A percentile compares a stretch with the other conserved stretches of the same genome.
phyloP scores from a whole-genome alignment of 2,113 vertebrate species.

The Protomyctophum bolini region DNA sequence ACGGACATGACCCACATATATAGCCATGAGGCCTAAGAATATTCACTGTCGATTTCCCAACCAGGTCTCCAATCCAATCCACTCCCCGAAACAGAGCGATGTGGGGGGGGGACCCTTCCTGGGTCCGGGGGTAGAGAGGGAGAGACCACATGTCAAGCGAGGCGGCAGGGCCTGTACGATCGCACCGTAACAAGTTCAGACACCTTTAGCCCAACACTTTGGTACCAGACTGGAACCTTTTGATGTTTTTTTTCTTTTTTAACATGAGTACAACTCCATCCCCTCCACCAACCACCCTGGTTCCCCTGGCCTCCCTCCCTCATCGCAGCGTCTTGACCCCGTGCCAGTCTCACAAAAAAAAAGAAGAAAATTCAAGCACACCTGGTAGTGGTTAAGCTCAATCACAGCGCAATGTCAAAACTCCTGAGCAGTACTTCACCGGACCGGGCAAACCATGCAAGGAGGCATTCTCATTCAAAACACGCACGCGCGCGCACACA shows the following conservation, averaged over 20 bases:
- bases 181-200: slow-evolving; percentile 68
- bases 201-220: slow-evolving; percentile 60
- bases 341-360: slow-evolving; percentile 56
- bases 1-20: slow-evolving; percentile 16
- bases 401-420: slow-evolving; percentile 64
- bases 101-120: neutral
- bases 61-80: neutral
- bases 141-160: slow-evolving; percentile 34
- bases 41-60: slow-evolving; percentile 6
- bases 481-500: neutral
- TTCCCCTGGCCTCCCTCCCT: slow-evolving; percentile 16
- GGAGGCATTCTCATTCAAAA: slow-evolving; percentile 38
- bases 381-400: slow-evolving; percentile 79
- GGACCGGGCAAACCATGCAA: slow-evolving; percentile 25
- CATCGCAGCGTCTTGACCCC: slow-evolving; percentile 45
- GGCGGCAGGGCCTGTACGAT: slow-evolving; percentile 56
- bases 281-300: slow-evolving; percentile 21
- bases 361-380: slow-evolving; percentile 69
- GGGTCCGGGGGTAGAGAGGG: slow-evolving; percentile 3
- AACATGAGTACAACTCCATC: slow-evolving; percentile 52
- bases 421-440: slow-evolving; percentile 47
- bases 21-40: neutral
- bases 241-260: slow-evolving; percentile 62
- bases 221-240: slow-evolving; percentile 54
- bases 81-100: neutral